Conservation (phyloP, 92 coral and sea anemone genomes). For the Pocillopora grandis region DNA sequence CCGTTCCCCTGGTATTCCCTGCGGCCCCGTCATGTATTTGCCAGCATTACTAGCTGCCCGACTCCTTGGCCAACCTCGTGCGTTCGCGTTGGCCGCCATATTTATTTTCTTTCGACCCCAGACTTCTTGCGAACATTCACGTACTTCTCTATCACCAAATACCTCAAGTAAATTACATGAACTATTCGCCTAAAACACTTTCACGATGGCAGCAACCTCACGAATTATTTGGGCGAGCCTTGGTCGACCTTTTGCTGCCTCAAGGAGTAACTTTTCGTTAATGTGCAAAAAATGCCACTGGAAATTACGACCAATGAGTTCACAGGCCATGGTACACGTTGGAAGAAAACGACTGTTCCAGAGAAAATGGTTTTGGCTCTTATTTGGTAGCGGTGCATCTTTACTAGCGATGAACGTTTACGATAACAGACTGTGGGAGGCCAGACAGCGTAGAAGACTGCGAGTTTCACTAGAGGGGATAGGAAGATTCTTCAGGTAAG, state of each 20-base stretch:
- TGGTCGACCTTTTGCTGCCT: not conserved
- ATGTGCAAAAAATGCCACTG: not conserved
- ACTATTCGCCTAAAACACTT: not conserved
- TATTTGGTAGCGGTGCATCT: not conserved
- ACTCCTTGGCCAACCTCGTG: conserved; percentile 93
- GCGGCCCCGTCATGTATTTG: conserved; percentile 71
- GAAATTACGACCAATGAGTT: conserved; percentile 6
- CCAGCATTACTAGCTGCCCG: conserved; percentile 87
- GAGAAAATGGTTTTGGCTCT: conserved; percentile 16
- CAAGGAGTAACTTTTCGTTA: not conserved
- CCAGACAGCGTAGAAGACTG: conserved; percentile 70
- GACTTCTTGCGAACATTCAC: too few relatives aligned
- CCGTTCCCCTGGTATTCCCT: conserved; percentile 73
- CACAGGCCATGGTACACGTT: not conserved
- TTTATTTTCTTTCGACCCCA: conserved; percentile 20
- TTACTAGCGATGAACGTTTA: not conserved
- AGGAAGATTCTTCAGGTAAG: conserved; percentile 89
- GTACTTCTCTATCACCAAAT: not conserved
- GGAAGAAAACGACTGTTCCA: not conserved
- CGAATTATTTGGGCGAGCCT: not conserved
- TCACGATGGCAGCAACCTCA: conserved; percentile 16
- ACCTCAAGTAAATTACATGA: not conserved
- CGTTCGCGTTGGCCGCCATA: conserved; percentile 81
- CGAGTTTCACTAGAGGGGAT: conserved; percentile 78
- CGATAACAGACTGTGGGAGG: conserved; percentile 69